phyloP scores from a whole-genome alignment of 2,797 vertebrate genomes.

The Silurus aristotelis region DNA sequence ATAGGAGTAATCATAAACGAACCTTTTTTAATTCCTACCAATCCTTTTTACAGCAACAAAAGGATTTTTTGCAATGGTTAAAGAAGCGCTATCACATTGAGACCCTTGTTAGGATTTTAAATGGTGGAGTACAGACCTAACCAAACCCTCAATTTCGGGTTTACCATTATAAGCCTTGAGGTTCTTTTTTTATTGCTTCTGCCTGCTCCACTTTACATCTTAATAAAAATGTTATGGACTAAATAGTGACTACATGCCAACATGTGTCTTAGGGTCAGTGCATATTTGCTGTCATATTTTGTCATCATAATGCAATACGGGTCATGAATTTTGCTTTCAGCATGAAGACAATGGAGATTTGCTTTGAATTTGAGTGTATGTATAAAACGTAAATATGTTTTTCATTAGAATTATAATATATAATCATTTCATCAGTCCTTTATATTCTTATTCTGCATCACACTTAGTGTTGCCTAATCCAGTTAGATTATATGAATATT shows the following conservation, averaged over 20 bases:
- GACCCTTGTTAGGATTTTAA: conserved; percentile 12
- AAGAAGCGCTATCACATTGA: conserved; percentile 14
- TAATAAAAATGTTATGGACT: conserved; percentile 21
- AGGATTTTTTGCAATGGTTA: neutral
- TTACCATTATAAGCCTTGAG: conserved; percentile 49
- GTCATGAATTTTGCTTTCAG: neutral
- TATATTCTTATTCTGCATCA: neutral
- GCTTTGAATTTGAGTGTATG: neutral
- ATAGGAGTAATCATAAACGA: neutral
- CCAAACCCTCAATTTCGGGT: conserved; percentile 56
- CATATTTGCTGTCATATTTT: conserved; percentile 7
- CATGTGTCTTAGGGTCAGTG: neutral
- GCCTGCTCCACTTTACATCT: neutral
- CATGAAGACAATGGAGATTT: neutral
- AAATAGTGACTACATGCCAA: neutral
- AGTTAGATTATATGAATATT: neutral
- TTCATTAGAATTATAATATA: neutral
- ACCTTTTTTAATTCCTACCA: neutral
- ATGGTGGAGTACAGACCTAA: conserved; percentile 28
- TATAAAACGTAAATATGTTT: neutral
- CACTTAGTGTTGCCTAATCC: neutral
- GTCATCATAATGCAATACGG: neutral
- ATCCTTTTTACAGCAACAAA: neutral
- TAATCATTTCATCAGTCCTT: neutral
- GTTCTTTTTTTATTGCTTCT: conserved; percentile 12